Percentiles rank a stretch among this genome's conserved stretches.
These are phyloP conservation scores for Orycteropus afer DNA, from an alignment of 2,113 vertebrate species.

Conservation along the genomic window DNA sequence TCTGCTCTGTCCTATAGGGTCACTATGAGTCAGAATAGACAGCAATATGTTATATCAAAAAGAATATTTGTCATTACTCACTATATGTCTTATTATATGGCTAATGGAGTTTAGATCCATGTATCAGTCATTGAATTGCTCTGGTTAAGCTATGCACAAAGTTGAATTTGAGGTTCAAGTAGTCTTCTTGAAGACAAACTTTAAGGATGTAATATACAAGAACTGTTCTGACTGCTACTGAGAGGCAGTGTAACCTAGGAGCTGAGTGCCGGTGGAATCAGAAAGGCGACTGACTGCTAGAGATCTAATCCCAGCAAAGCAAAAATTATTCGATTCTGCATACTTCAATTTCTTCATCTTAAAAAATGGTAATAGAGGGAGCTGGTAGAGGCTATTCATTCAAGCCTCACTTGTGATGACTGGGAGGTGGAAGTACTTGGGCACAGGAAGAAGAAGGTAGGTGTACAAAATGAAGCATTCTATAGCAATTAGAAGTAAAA, in stretches of 20 bases:
- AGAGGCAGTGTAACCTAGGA: not conserved
- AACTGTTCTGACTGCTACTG: no score
- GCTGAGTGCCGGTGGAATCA: fast-evolving
- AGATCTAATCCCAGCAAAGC: not conserved
- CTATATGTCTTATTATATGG: not conserved
- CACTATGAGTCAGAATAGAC: not conserved
- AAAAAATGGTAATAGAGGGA: not conserved
- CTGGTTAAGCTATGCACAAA: not conserved
- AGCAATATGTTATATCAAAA: not conserved
- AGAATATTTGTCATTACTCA: not conserved
- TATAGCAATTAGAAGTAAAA: not conserved
- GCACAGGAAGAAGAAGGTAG: fast-evolving
- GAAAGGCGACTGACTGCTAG: not conserved
- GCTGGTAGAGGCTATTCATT: not conserved
- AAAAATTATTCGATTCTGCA: not conserved
- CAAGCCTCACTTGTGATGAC: no score
- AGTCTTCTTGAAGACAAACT: not conserved
- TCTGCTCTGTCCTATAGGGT: not conserved
- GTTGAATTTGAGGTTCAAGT: not conserved
- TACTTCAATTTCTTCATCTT: not conserved
- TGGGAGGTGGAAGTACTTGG: not conserved
- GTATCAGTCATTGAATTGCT: not conserved
- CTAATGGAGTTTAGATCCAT: not conserved
- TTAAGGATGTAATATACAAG: not conserved
- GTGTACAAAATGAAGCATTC: not conserved